These are phyloP conservation scores for Melopsittacus undulatus DNA, from an alignment of 2,797 vertebrate genomes.

Conservation along the genomic window DNA sequence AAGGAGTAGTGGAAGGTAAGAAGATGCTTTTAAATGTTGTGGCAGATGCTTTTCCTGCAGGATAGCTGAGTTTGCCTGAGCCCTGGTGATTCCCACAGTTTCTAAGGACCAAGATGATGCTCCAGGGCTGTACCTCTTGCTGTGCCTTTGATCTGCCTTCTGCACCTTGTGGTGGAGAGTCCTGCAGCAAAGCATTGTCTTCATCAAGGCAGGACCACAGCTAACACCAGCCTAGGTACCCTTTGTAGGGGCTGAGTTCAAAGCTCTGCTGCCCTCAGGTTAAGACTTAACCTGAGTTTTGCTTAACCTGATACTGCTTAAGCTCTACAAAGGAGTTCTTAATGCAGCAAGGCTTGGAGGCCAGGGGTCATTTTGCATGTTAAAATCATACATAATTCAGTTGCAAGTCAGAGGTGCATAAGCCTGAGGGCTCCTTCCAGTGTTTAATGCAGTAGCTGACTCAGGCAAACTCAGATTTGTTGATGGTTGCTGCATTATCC, in stretches of 20 bases:
- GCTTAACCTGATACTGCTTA: not conserved
- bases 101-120: not conserved
- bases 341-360: not conserved
- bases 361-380: not conserved
- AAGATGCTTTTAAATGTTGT: not conserved
- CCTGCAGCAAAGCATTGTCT: not conserved
- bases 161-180: not conserved
- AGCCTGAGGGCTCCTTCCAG: not conserved
- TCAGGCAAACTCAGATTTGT: not conserved
- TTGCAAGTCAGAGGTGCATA: not conserved
- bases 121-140: not conserved
- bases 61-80: not conserved
- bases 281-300: not conserved
- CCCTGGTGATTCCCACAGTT: not conserved
- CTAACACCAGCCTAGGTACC: not conserved
- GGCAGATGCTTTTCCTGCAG: not conserved
- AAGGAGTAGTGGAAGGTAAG: not conserved
- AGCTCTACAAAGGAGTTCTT: not conserved
- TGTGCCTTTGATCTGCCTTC: not conserved
- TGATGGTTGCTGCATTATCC: not conserved
- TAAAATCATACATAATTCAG: constrained; percentile 15
- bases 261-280: not conserved
- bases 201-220: not conserved
- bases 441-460: not conserved
- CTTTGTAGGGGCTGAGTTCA: not conserved